Evolutionary conservation across 1,140 invertebrate species (phyloP), one percentile per base, ranked within the genome.

Genomic region (Mylabris phalerata): DNA sequence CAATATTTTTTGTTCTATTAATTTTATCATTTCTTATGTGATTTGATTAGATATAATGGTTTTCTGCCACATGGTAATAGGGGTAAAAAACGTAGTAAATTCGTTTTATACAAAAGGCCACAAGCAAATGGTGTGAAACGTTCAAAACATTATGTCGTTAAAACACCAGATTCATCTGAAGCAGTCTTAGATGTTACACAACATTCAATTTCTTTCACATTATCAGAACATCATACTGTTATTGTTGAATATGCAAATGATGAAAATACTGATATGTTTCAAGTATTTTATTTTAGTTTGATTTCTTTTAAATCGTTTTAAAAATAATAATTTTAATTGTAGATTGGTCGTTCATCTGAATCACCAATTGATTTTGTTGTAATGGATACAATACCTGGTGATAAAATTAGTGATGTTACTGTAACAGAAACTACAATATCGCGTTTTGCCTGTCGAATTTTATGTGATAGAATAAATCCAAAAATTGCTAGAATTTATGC

Each of bases 291-390:
- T 32, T 7, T 49, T 38, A 42, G 7, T 32, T 4, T 32, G 3
- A 42, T 42, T 13, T 13, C 1, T 3, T 13, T 6, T 26, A 41
- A 26, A 91, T 70, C 26, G n/a, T n/a, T n/a, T n/a, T n/a, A n/a
- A n/a, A n/a, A n/a, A 42, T 52, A 24, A 10, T 11, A 13, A 45
- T 25, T 86, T 93, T 43, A 87, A 89, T 52, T 64, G 0, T 55
- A 96, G 92, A 94, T 98, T 75, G 95, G 95, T 26, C 83, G 96
- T 64, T 98, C 95, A 9, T 98, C 95, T 24, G 97, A 99, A 74
- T 84, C 88, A 27, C 96, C 96, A 27, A 99, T 99, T 67, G 97
- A 99, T 80, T 99, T 99, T 81, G 95, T 98, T 59, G 96, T 99
- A 42, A 96, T 98, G 88, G 97, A 99, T 75, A 99, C 97, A 38